Percentiles rank a stretch among this genome's conserved stretches.
Conservation (phyloP, 2,113 vertebrate species). For the Mixornis gularis region DNA sequence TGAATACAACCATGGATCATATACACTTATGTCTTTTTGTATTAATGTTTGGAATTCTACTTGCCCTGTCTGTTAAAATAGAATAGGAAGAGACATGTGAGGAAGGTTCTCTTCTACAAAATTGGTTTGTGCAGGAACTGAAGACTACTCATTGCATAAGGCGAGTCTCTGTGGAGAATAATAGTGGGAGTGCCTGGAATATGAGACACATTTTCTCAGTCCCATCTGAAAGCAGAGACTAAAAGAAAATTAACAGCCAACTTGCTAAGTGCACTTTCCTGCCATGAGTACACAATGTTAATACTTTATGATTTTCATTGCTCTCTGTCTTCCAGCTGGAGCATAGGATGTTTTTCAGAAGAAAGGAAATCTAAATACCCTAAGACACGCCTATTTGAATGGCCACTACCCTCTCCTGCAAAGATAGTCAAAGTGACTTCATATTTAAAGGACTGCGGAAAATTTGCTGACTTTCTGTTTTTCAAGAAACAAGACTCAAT, state of each 20-base stretch:
- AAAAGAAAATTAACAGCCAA: not conserved
- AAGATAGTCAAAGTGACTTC: not conserved
- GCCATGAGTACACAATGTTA: not conserved
- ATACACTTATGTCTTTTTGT: not conserved
- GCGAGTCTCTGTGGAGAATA: not conserved
- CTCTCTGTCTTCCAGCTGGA: not conserved
- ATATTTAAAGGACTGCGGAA: not conserved
- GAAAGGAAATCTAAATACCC: not conserved
- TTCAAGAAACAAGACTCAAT: not conserved
- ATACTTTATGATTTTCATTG: not conserved
- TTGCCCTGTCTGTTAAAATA: not conserved
- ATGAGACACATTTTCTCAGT: not conserved
- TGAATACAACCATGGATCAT: fast-evolving
- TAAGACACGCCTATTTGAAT: not conserved
- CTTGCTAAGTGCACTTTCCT: not conserved
- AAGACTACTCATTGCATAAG: not conserved
- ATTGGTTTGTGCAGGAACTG: not conserved
- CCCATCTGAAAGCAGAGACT: not conserved
- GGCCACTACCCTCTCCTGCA: not conserved
- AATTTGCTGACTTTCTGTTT: not conserved
- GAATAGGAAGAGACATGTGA: not conserved
- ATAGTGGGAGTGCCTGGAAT: not conserved
- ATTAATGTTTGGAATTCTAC: not conserved
- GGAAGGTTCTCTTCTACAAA: not conserved
- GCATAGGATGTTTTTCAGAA: not conserved